Conservation (phyloP, 1,140 invertebrate species). For the Hormaphis cornu region DNA sequence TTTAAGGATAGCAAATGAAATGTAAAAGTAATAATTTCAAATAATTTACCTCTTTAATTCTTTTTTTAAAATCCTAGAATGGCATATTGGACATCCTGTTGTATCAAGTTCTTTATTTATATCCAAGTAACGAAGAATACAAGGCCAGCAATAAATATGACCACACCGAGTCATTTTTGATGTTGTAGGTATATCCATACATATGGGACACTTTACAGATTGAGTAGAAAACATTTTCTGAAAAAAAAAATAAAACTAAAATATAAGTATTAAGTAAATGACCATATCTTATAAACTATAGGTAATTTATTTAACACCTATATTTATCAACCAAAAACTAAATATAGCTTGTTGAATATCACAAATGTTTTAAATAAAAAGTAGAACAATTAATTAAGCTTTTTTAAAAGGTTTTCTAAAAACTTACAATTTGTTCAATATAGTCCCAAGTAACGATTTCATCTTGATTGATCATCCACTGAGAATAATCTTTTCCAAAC, state of each 20-base stretch:
- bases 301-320: no score
- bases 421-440: slow-evolving; percentile 72
- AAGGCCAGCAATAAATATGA: slow-evolving; percentile 93
- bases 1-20: no score
- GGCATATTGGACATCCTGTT: slow-evolving; percentile 76
- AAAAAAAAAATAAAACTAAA: slow-evolving; percentile 39
- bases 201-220: slow-evolving; percentile 78
- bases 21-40: neutral
- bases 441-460: slow-evolving; percentile 80
- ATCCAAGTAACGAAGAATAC: slow-evolving; percentile 83
- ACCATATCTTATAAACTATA: no score
- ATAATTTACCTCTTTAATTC: slow-evolving; percentile 67
- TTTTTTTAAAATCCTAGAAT: slow-evolving; percentile 60
- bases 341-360: no score
- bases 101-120: slow-evolving; percentile 67
- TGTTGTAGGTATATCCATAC: slow-evolving; percentile 68
- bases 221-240: slow-evolving; percentile 55
- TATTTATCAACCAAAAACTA: no score
- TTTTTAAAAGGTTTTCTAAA: slow-evolving; percentile 26
- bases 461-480: slow-evolving; percentile 73
- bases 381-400: no score
- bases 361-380: no score
- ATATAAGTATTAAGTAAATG: no score
- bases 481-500: slow-evolving; percentile 62
- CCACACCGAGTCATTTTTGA: slow-evolving; percentile 90